Evolutionary conservation across 2,113 vertebrate genomes (phyloP), one percentile per base, ranked within the genome.

Genomic region (Rhizomys pruinosus): DNA sequence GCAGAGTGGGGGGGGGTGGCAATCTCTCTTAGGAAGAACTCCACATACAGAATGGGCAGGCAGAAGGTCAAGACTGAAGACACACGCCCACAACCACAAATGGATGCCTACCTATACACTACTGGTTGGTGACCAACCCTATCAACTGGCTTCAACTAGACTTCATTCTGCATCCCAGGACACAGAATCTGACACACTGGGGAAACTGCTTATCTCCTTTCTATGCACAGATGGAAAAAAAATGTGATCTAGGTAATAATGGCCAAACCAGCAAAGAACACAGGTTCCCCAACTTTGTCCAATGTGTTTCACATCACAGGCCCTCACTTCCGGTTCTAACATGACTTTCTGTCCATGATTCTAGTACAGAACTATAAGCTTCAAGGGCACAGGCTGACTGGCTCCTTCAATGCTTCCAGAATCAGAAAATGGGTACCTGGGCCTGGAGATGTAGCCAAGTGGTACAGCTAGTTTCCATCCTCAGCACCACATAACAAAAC

Each of bases 231-330:
- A 68, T 4, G 17, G 8, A 47, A 76, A 13, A 76, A 13, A n/a
- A 12, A 20, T 2, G 15, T 0, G 29, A 57, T 3, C 34, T 55
- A 72, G 63, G 6, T 1, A 17, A 64, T 0, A 34, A 23, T 3
- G 8, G 11, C 0, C n/a, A 32, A 32, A 8, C 0, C 15, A 66
- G 78, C 44, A 34, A 29, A 20, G 47, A 55, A 59, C 23, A 20
- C 7, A 79, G 59, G 22, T 44, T 37, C 20, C 16, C 29, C 8
- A n/a, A 82, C 27, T 76, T 34, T 11, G 63, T n/a, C 44, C n/a
- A 57, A 16, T 16, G 19, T n/a, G 74, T 63, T 55, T 42, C 44
- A 59, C 4, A 55, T 23, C 47, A 27, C 25, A 79, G 57, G 17
- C 44, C 34, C 64, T 72, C 12, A 32, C 23, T 84, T 15, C 73